phyloP scores from a whole-genome alignment of 2,888 invertebrate species.

The Galerucella pusilla region DNA sequence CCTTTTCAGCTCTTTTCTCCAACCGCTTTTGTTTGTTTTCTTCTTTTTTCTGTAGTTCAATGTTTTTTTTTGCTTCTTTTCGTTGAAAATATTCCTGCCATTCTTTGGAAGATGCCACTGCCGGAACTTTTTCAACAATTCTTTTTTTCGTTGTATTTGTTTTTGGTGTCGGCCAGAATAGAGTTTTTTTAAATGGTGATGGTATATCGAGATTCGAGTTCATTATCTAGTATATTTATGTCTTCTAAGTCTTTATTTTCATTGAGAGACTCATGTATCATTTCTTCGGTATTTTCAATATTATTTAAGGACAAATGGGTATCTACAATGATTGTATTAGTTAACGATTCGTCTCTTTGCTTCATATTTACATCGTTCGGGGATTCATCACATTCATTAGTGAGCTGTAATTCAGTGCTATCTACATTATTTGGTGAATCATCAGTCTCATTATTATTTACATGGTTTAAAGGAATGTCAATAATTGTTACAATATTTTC shows the following conservation, averaged over 20 bases:
- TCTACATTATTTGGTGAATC: too few relatives aligned
- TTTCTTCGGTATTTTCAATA: constrained; percentile 24
- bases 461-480: too few relatives aligned
- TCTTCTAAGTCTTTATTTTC: not conserved
- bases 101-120: constrained; percentile 33
- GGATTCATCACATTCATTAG: constrained; percentile 27
- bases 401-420: not conserved
- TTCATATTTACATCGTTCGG: constrained; percentile 15
- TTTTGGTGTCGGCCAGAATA: constrained; percentile 29
- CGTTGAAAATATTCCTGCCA: constrained; percentile 32
- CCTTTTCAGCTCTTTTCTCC: not conserved
- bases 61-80: too few relatives aligned
- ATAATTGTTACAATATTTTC: too few relatives aligned
- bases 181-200: constrained; percentile 36
- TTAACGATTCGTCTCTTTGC: constrained; percentile 14
- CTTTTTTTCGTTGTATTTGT: too few relatives aligned
- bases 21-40: constrained; percentile 17
- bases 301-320: constrained; percentile 19
- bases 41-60: constrained; percentile 7
- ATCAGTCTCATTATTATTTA: too few relatives aligned
- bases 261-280: constrained; percentile 21
- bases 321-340: constrained; percentile 23
- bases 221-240: constrained; percentile 14
- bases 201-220: constrained; percentile 31
- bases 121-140: not conserved